Base-by-base conservation (phyloP, 2,113 vertebrate species). In the Tetrao urogallus region DNA sequence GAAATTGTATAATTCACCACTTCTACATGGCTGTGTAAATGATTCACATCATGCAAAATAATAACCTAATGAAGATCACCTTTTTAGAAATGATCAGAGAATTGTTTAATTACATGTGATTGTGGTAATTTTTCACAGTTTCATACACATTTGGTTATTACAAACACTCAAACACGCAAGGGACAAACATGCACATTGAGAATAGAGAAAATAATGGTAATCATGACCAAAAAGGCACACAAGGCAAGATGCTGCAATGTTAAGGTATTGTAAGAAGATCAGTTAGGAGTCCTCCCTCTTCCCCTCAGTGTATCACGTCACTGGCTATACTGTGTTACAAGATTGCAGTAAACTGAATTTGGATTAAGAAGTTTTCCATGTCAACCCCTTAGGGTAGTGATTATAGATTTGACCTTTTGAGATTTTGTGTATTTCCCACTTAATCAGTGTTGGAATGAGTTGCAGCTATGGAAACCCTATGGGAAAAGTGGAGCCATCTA, bases 331-430 rank as follows among this genome's bases (percentile, higher is more conserved):
- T 91, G 94, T 96, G 43, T 96, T 97, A 91, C 87, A 96, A 95
- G 72, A 96, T 45, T 94, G 81, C 85, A 97, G 94, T 97, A 97
- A 96, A 97, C 95, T 96, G 88, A 94, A 97, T 87, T 92, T 93
- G 65, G 88, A 97, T 97, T 97, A 97, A 97, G 95, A 98, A 98
- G 86, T 98, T 98, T 97, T 97, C 94, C 96, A 93, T 96, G 94
- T 96, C 95, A 95, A 22, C 73, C 97, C 97, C 97, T 96, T 79
- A 97, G 96, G 97, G 97, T 87, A 97, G 80, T 98, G 98, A 98
- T 98, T 98, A 98, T 98, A 98, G 97, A 94, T 97, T 96, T 98
- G 98, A 98, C 98, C 98, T 98, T 98, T 98, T 96, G 97, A 98
- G 97, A 98, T 97, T 98, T 96, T 97, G 85, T 97, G 96, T 97